Percentiles rank a stretch among this genome's conserved stretches.
These are phyloP conservation scores for Lineus longissimus DNA, from an alignment of 1,140 invertebrate species.

Conservation along the genomic window DNA sequence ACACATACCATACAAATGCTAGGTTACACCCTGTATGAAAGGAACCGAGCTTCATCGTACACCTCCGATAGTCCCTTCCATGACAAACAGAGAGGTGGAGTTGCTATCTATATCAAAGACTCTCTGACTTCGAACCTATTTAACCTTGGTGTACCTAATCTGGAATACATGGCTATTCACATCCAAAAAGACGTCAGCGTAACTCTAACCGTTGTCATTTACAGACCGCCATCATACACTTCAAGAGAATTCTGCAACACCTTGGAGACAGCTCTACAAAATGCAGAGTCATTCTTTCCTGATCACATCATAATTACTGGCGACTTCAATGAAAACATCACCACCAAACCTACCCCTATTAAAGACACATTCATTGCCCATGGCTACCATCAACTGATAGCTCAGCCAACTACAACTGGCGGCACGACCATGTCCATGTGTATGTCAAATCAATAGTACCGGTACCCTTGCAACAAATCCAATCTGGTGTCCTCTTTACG, in stretches of 20 bases:
- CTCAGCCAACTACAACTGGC: conserved; percentile 1
- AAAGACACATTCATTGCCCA: background rate
- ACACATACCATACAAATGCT: background rate
- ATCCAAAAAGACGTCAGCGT: background rate
- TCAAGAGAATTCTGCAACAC: background rate
- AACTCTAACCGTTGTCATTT: conserved; percentile 3
- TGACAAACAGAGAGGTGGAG: background rate
- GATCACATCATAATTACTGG: conserved; percentile 3
- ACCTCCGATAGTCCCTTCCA: background rate
- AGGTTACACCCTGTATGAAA: background rate
- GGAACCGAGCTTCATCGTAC: background rate
- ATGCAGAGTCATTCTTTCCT: background rate
- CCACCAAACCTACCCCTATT: background rate
- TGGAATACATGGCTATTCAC: background rate
- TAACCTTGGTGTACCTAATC: background rate
- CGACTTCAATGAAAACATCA: conserved; percentile 17
- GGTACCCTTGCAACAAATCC: background rate
- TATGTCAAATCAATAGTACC: background rate
- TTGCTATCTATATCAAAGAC: background rate
- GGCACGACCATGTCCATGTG: conserved; percentile 6
- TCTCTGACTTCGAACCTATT: background rate
- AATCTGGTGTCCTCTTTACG: background rate
- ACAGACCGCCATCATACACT: conserved; percentile 13
- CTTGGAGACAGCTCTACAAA: background rate
- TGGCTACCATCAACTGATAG: conserved; percentile 12